Percentiles rank a stretch among this genome's conserved stretches.
These are phyloP conservation scores for Hermaeophaga mercurialis DNA, from an alignment of 2,888 invertebrate species.

Conservation along the genomic window DNA sequence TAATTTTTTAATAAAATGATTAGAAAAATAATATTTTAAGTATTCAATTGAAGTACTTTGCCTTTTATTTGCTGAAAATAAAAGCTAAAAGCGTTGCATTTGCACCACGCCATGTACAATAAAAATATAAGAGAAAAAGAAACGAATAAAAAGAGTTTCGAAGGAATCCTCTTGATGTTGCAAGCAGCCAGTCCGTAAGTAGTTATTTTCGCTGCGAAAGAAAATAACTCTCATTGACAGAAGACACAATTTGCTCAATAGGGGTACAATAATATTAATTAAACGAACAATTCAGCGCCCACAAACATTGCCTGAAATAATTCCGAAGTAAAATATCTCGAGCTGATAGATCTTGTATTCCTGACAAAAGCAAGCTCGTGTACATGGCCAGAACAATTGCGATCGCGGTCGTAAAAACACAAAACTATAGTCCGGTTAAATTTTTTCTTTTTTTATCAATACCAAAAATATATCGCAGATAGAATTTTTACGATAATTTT, in stretches of 20 bases:
- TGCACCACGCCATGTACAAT: constrained; percentile 1
- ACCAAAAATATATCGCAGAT: too few relatives aligned
- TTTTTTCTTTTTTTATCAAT: too few relatives aligned
- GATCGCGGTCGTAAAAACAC: constrained; percentile 8
- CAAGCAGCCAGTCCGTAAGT: constrained; percentile 17
- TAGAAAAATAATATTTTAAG: too few relatives aligned
- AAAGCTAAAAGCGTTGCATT: constrained; percentile 13
- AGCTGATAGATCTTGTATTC: constrained; percentile 24
- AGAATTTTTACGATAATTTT: too few relatives aligned
- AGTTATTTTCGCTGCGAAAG: constrained; percentile 25
- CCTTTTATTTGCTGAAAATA: constrained; percentile 4
- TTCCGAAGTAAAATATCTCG: constrained; percentile 31
- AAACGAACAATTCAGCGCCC: constrained; percentile 37
- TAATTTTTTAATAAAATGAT: too few relatives aligned
- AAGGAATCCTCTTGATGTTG: constrained; percentile 22
- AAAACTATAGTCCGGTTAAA: constrained; percentile 14
- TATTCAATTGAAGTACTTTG: too few relatives aligned
- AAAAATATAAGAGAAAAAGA: constrained; percentile 4
- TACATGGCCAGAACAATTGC: constrained; percentile 21
- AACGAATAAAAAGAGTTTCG: constrained; percentile 13
- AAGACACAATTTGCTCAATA: constrained; percentile 30
- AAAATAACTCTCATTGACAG: constrained; percentile 32
- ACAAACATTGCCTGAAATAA: constrained; percentile 32
- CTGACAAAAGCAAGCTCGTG: constrained; percentile 24
- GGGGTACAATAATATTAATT: constrained; percentile 37